Conservation (phyloP, 1,140 invertebrate species). For the Drosophila pectinifera region DNA sequence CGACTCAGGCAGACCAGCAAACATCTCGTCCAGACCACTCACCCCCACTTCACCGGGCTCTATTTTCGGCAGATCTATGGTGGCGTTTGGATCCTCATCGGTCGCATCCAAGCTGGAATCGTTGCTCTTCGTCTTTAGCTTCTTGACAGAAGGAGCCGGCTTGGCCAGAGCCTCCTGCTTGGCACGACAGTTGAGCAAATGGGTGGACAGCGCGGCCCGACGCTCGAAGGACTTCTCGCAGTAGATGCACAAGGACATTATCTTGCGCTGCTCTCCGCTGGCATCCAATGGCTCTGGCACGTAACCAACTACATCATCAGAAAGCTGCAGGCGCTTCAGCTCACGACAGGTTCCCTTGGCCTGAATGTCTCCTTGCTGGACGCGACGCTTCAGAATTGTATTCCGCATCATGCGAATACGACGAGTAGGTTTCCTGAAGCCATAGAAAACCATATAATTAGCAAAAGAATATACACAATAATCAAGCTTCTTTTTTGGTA, state of each 20-base stretch:
- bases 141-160: conserved; percentile 59
- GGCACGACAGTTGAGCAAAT: conserved; percentile 87
- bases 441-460: not conserved
- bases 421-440: conserved; percentile 71
- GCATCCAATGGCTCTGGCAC: conserved; percentile 37
- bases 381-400: conserved; percentile 71
- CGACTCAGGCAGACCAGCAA: conserved; percentile 61
- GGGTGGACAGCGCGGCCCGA: conserved; percentile 88
- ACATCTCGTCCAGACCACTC: conserved; percentile 56
- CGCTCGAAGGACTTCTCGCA: conserved; percentile 89
- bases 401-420: conserved; percentile 82
- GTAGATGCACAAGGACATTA: conserved; percentile 86
- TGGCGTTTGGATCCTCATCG: conserved; percentile 29
- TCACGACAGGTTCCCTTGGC: conserved; percentile 74
- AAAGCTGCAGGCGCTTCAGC: conserved; percentile 69
- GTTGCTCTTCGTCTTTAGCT: conserved; percentile 45
- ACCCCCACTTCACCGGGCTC: conserved; percentile 5
- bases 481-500: not conserved
- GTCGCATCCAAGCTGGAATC: conserved; percentile 29
- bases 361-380: conserved; percentile 73
- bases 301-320: conserved; percentile 65
- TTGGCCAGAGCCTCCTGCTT: conserved; percentile 73
- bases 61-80: conserved; percentile 25
- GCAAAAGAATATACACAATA: not conserved
- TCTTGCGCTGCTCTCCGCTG: conserved; percentile 61